A percentile compares a stretch with the other conserved stretches of the same genome.
phyloP scores from a whole-genome alignment of 2,797 vertebrate species.

The Monodelphis domestica region DNA sequence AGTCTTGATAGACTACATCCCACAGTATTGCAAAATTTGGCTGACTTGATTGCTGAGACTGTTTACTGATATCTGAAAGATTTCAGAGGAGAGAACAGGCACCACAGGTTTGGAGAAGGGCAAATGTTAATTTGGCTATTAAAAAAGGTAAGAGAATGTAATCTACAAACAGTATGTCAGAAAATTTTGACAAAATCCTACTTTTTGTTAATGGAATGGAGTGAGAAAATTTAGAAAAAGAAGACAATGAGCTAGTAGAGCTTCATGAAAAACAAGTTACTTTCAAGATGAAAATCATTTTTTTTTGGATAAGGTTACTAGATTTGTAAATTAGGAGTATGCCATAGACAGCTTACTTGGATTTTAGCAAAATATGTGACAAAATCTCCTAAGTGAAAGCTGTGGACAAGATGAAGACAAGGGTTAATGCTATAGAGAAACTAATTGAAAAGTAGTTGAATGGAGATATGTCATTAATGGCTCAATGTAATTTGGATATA shows the following conservation, averaged over 20 bases:
- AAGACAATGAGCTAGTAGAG: background rate
- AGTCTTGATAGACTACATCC: background rate
- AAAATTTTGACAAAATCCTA: background rate
- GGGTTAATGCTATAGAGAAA: too few relatives aligned
- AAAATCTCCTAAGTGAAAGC: background rate
- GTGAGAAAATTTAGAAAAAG: background rate
- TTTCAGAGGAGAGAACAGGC: background rate
- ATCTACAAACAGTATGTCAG: background rate
- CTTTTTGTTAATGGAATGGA: background rate
- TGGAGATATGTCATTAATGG: background rate
- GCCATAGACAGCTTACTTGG: background rate
- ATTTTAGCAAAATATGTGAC: background rate
- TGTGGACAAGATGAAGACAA: background rate
- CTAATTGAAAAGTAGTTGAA: background rate
- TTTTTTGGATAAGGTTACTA: background rate
- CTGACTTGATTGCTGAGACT: background rate
- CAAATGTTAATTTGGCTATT: background rate
- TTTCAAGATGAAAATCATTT: background rate
- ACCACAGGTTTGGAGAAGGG: background rate
- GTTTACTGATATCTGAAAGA: background rate
- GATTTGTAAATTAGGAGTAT: too few relatives aligned
- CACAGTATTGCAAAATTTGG: background rate
- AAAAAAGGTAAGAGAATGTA: background rate
- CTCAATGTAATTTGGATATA: background rate
- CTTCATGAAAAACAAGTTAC: background rate